A percentile compares a stretch with the other conserved stretches of the same genome.
These are phyloP conservation scores for Pherbina coryleti DNA, from an alignment of 2,888 invertebrate species.

Conservation along the genomic window DNA sequence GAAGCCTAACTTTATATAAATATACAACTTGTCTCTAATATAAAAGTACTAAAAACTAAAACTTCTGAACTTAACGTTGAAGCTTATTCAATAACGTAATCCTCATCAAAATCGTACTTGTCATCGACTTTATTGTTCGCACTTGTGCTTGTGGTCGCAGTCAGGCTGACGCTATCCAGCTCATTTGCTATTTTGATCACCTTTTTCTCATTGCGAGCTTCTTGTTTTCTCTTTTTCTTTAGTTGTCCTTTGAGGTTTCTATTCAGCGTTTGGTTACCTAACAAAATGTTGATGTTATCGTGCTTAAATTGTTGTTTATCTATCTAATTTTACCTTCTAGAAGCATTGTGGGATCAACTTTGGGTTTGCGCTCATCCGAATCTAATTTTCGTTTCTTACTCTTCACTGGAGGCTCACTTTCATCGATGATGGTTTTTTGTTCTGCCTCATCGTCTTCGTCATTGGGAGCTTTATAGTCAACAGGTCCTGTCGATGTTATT, in stretches of 20 bases:
- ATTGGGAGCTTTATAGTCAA: constrained; percentile 70
- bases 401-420: constrained; percentile 52
- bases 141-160: constrained; percentile 40
- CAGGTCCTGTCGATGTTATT: constrained; percentile 76
- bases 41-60: constrained; percentile 3
- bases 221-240: constrained; percentile 74
- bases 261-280: constrained; percentile 72
- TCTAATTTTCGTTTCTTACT: constrained; percentile 61
- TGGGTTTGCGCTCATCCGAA: constrained; percentile 64
- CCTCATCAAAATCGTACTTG: constrained; percentile 66
- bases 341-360: constrained; percentile 76
- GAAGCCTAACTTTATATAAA: background rate
- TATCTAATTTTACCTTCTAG: constrained; percentile 74
- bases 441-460: constrained; percentile 61
- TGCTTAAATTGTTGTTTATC: background rate
- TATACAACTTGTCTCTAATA: background rate
- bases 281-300: constrained; percentile 21
- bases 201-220: constrained; percentile 74
- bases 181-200: constrained; percentile 76
- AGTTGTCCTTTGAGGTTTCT: constrained; percentile 71
- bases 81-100: constrained; percentile 60
- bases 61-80: background rate
- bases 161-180: constrained; percentile 72
- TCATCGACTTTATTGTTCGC: constrained; percentile 51
- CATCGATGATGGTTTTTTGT: constrained; percentile 55